phyloP scores from a whole-genome alignment of 2,113 vertebrate species.

The Axis porcinus region DNA sequence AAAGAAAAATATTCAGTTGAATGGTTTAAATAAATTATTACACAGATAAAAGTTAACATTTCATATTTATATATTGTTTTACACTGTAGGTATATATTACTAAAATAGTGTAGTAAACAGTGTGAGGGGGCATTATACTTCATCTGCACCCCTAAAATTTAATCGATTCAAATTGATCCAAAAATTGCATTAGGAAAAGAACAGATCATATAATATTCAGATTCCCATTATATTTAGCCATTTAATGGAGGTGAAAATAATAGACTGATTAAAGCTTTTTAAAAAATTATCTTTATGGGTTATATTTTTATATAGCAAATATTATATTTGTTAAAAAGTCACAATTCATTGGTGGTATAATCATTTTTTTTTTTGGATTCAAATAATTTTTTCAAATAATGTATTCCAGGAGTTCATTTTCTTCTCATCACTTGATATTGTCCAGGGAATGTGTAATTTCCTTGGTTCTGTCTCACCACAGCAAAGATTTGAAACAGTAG shows the following conservation, averaged over 20 bases:
- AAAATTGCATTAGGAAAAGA: background rate
- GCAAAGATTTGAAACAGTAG: background rate
- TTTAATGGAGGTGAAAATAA: background rate
- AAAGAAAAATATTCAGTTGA: background rate
- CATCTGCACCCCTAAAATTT: background rate
- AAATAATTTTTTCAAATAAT: background rate
- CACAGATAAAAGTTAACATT: background rate
- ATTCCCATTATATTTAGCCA: background rate
- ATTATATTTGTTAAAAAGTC: background rate
- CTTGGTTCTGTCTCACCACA: fast-evolving
- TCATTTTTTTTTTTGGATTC: background rate
- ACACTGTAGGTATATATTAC: background rate
- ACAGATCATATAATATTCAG: background rate
- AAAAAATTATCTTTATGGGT: background rate
- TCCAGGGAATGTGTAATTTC: background rate
- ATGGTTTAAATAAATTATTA: background rate
- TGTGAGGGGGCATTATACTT: background rate
- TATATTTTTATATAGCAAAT: no score
- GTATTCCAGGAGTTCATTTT: background rate
- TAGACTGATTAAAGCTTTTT: background rate
- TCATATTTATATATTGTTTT: background rate
- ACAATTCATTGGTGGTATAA: background rate
- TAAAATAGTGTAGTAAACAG: background rate
- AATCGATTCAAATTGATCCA: background rate
- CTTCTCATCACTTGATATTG: background rate